Evolutionary conservation across 64 coral and sea anemone species (phyloP).

Genomic region (Astreopora myriophthalma): DNA sequence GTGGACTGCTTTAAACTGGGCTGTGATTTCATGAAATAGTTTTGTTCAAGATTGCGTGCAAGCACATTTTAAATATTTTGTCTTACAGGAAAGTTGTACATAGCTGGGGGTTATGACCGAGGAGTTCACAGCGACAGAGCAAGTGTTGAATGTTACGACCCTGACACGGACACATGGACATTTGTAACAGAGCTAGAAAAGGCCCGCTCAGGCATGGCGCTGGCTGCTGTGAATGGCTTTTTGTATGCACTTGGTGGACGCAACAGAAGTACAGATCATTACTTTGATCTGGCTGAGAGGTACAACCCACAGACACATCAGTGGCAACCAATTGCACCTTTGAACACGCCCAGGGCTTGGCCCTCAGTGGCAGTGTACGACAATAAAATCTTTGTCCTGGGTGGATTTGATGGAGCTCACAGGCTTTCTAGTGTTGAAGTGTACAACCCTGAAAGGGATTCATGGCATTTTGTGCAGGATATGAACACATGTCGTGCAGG

Average conservation of each 20-base stretch:
- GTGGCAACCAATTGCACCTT: conserved; percentile 90
- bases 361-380: conserved; percentile 92
- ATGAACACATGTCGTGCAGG: conserved; percentile 93
- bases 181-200: conserved; percentile 99
- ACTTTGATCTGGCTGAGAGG: conserved; percentile 95
- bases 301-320: conserved; percentile 92
- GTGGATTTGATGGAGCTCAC: conserved; percentile 98
- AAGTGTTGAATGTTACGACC: conserved; percentile 97
- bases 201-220: conserved; percentile 83
- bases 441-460: conserved; percentile 82
- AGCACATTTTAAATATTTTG: not conserved
- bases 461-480: conserved; percentile 89
- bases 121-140: conserved; percentile 95
- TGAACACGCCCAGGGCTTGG: conserved; percentile 92
- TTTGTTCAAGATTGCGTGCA: not conserved
- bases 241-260: conserved; percentile 95
- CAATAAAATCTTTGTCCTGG: conserved; percentile 94
- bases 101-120: conserved; percentile 96
- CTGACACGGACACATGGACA: conserved; percentile 93
- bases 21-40: too few relatives aligned
- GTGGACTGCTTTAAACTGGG: too few relatives aligned
- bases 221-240: conserved; percentile 73
- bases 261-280: conserved; percentile 97
- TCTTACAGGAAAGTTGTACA: conserved; percentile 85
- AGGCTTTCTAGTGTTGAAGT: conserved; percentile 89